Conservation (phyloP, 2,888 invertebrate species). For the Epinotia brunnichana region DNA sequence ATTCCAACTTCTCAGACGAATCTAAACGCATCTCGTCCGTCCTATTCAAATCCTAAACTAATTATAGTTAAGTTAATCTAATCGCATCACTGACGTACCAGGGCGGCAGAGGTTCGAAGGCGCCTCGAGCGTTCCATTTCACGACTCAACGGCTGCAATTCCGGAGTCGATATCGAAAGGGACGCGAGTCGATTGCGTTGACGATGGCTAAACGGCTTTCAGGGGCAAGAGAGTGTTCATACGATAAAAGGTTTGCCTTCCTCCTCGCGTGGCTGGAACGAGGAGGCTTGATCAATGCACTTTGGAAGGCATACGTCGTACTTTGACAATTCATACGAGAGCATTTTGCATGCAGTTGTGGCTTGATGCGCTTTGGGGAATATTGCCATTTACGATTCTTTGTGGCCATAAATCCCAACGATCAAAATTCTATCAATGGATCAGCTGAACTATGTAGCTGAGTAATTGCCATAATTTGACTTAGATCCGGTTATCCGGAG, state of each 20-base stretch:
- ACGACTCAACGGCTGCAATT: conserved; percentile 59
- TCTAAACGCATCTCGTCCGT: conserved; percentile 15
- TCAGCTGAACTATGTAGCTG: neutral
- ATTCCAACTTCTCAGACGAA: conserved; percentile 8
- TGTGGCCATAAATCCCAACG: neutral
- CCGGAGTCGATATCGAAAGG: conserved; percentile 46
- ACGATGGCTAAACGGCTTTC: conserved; percentile 43
- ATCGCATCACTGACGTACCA: conserved; percentile 20
- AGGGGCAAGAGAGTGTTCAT: conserved; percentile 29
- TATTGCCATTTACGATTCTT: neutral
- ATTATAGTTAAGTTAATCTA: conserved; percentile 33
- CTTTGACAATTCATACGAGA: conserved; percentile 16
- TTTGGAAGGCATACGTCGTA: neutral
- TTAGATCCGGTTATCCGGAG: neutral
- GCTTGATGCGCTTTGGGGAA: conserved; percentile 4
- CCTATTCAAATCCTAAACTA: conserved; percentile 27
- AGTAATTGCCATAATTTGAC: conserved; percentile 7
- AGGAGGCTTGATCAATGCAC: conserved; percentile 7
- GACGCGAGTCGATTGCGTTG: conserved; percentile 43
- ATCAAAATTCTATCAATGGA: neutral
- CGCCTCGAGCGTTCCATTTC: conserved; percentile 53
- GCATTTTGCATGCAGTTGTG: conserved; percentile 5
- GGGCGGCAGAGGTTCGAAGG: conserved; percentile 26
- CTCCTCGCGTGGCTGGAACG: conserved; percentile 22
- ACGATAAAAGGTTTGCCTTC: conserved; percentile 36